Percentiles rank a stretch among this genome's conserved stretches.
Evolutionary conservation across 2,888 invertebrate species (phyloP).

Genomic region (Ypsolopha scabrella): DNA sequence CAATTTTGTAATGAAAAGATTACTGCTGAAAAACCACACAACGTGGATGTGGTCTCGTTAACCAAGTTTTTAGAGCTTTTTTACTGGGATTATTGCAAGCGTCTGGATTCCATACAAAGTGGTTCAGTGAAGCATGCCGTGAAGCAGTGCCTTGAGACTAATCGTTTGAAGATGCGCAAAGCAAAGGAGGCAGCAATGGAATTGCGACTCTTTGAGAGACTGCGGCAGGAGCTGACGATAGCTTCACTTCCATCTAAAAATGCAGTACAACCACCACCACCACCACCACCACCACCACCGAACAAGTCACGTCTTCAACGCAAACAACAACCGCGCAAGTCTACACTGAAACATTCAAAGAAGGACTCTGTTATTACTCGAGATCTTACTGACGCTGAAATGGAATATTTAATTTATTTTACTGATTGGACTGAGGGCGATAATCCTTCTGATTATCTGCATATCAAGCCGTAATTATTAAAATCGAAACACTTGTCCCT

Average conservation of each 20-base stretch:
- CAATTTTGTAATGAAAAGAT: slow-evolving; percentile 75
- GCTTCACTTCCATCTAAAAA: slow-evolving; percentile 38
- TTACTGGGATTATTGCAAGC: slow-evolving; percentile 59
- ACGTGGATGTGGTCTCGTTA: slow-evolving; percentile 64
- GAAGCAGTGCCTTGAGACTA: slow-evolving; percentile 57
- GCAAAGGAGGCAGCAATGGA: slow-evolving; percentile 71
- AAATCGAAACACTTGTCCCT: neutral
- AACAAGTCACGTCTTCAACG: neutral
- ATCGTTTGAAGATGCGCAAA: slow-evolving; percentile 55
- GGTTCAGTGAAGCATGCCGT: slow-evolving; percentile 64
- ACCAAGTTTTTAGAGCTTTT: slow-evolving; percentile 70
- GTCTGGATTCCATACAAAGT: slow-evolving; percentile 67
- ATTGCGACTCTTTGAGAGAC: slow-evolving; percentile 56
- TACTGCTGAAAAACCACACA: slow-evolving; percentile 68
- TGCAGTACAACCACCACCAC: slow-evolving; percentile 6
- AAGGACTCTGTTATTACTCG: neutral
- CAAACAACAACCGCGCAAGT: too few relatives aligned
- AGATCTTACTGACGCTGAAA: slow-evolving; percentile 32
- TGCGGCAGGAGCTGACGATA: slow-evolving; percentile 51
- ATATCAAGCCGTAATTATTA: slow-evolving; percentile 9
- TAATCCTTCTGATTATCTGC: slow-evolving; percentile 33
- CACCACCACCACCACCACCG: neutral
- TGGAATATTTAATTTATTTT: slow-evolving; percentile 45
- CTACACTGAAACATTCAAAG: too few relatives aligned
- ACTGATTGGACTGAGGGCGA: slow-evolving; percentile 51